Base-by-base conservation (phyloP, 1,140 invertebrate species). In the Ceratoteleas bidentatus region DNA sequence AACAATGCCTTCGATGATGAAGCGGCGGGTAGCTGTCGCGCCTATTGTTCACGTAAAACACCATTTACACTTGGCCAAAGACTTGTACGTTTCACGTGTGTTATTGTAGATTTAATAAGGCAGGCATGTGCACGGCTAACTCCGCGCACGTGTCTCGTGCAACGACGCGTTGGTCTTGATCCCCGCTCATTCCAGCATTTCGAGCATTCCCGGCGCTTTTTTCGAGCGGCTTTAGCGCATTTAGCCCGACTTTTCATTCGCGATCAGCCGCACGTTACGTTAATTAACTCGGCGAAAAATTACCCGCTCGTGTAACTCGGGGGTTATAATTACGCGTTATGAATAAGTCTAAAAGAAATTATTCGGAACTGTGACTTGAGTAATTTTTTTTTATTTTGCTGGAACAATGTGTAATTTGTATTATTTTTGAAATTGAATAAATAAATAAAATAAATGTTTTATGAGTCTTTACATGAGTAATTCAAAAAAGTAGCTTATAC, bases 101-200 rank as follows among this genome's bases (percentile, higher is more conserved):
- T 64, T 61, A 56, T 43, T 78, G 60, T 64, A 64, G 52, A 57
- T 65, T 70, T 56, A 70, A 78, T 64, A 77, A 77, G 74, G 32
- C 58, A 62, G 36, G 65, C 74, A 53, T 60, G 58, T 38, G 69
- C 65, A 47, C 47, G 40, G 64, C 40, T 58, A 69, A 11, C 74
- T 56, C 10, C n/a, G 45, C 15, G 74, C 74, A 77, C 73, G 73
- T 76, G 73, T 76, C 73, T 10, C 49, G 47, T 38, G 38, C 56
- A 60, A 57, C 62, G 36, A 60, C 47, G 73, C 73, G 73, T 68
- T 76, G 73, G 73, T 76, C 73, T 66, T 60, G 8, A 53, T 54
- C 6, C 49, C 10, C 15, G 52, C 40, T 57, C 60, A 43, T 52
- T 68, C 49, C 62, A 57, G 13, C 58, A 66, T 56, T 65, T 65